Conservation (phyloP, 2,888 invertebrate species). For the Platerodrilus igneus region DNA sequence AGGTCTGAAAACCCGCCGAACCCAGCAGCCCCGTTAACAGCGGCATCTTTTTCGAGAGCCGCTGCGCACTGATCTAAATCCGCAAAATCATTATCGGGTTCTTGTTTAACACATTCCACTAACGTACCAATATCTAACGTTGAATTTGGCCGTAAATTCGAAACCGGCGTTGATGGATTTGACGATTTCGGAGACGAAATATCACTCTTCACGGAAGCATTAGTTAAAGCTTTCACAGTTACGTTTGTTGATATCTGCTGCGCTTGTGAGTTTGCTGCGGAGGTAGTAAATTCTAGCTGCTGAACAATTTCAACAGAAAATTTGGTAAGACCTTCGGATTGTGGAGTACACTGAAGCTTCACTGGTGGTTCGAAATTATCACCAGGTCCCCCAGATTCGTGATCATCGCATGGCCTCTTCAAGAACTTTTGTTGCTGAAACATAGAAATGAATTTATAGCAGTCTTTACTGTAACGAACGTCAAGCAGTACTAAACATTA, state of each 20-base stretch:
- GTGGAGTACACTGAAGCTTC: conserved; percentile 63
- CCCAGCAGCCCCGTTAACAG: conserved; percentile 63
- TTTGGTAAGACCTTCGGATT: conserved; percentile 59
- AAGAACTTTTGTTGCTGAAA: conserved; percentile 81
- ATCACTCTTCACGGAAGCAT: conserved; percentile 61
- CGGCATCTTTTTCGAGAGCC: conserved; percentile 79
- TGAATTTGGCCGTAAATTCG: conserved; percentile 37
- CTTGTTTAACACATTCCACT: conserved; percentile 65
- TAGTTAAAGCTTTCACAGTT: conserved; percentile 77
- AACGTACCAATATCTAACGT: conserved; percentile 58
- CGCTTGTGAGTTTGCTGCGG: conserved; percentile 79
- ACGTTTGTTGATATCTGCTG: conserved; percentile 91
- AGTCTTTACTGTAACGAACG: conserved; percentile 9
- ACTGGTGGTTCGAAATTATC: conserved; percentile 66
- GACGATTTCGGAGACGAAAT: conserved; percentile 52
- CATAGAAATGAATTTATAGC: conserved; percentile 16
- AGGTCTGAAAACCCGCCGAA: conserved; percentile 77
- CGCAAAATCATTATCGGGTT: conserved; percentile 80
- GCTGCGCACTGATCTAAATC: conserved; percentile 80
- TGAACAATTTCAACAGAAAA: conserved; percentile 92
- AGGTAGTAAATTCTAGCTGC: conserved; percentile 84
- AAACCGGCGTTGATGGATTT: conserved; percentile 47
- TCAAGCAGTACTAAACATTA: conserved; percentile 17
- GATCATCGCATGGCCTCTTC: conserved; percentile 67
- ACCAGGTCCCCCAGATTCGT: conserved; percentile 49